Evolutionary conservation across 2,797 vertebrate genomes (phyloP).

Genomic region (Alcedo quadribrachys): DNA sequence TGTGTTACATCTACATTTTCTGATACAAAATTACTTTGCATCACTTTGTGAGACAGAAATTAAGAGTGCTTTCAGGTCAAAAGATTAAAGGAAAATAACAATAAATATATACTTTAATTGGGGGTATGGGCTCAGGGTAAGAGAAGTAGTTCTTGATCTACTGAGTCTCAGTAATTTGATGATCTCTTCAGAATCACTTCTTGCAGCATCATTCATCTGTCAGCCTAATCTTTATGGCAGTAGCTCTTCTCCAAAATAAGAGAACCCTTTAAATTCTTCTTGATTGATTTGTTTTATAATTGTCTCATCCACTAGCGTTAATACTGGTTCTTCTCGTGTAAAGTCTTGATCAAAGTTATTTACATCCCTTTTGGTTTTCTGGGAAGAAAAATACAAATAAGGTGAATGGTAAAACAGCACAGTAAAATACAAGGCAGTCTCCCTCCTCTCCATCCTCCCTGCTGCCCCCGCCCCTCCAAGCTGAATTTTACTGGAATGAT

Average conservation of each 20-base stretch:
- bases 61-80: constrained; percentile 76
- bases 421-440: background rate
- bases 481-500: constrained; percentile 64
- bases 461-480: background rate
- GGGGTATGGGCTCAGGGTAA: constrained; percentile 70
- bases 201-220: constrained; percentile 62
- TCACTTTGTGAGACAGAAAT: constrained; percentile 73
- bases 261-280: constrained; percentile 97
- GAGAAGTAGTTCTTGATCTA: constrained; percentile 75
- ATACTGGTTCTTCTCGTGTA: constrained; percentile 93
- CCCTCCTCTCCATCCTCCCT: background rate
- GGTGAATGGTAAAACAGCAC: constrained; percentile 22
- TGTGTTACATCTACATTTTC: constrained; percentile 71
- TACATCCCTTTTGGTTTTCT: constrained; percentile 99
- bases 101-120: constrained; percentile 80
- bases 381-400: constrained; percentile 74
- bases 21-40: constrained; percentile 68
- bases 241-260: constrained; percentile 91
- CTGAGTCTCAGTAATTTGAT: constrained; percentile 68
- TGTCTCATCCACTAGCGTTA: constrained; percentile 91
- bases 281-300: constrained; percentile 99
- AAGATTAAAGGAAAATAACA: constrained; percentile 62
- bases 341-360: constrained; percentile 99
- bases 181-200: constrained; percentile 69
- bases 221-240: constrained; percentile 77